Base-by-base conservation (phyloP, 1,140 invertebrate genomes). In the Grapholita molesta region DNA sequence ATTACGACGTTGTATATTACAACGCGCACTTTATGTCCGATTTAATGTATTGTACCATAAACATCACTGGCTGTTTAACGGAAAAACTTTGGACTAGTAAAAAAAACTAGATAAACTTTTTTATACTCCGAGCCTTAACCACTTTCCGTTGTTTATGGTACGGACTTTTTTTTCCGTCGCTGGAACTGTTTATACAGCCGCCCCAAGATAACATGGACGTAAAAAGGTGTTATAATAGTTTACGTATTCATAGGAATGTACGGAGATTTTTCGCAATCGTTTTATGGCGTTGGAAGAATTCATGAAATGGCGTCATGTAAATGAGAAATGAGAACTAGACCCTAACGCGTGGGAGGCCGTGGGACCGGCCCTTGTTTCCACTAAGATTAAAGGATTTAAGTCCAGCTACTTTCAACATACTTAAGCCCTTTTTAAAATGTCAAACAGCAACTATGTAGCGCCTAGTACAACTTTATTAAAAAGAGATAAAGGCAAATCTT, bases 1-100 rank as follows among this genome's bases (percentile, higher is more conserved):
- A 61, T 61, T 61, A 61, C 55, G n/a, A 15, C 25, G 55, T 25
- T 30, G 25, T 61, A 61, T 32, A 61, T 61, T 61, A 61, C 55
- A n/a, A 11, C n/a, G 12, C 42, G 25, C 55, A 32, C 12, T 61
- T 61, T 61, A 61, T 28, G 55, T 61, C 25, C 12, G 24, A 32
- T 30, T 61, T 61, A 61, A 61, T 61, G 25, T 61, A 28, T 61
- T 32, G 55, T 28, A 25, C 55, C 25, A 61, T 61, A 61, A 61
- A 61, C 25, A 61, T 61, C 42, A 21, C 8, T 42, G 38, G 3
- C 38, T 42, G 38, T 42, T 42, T 18, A 42, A 7, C 38, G 38
- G n/a, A 42, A 42, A 42, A 42, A 42, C 12, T 12, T 42, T 15
- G 15, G 38, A 18, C 33, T 12, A 3, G 12, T 42, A 48, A 48